Percentiles rank a stretch among this genome's conserved stretches.
Conservation (phyloP, 2,888 invertebrate species). For the Rhagonycha fulva region DNA sequence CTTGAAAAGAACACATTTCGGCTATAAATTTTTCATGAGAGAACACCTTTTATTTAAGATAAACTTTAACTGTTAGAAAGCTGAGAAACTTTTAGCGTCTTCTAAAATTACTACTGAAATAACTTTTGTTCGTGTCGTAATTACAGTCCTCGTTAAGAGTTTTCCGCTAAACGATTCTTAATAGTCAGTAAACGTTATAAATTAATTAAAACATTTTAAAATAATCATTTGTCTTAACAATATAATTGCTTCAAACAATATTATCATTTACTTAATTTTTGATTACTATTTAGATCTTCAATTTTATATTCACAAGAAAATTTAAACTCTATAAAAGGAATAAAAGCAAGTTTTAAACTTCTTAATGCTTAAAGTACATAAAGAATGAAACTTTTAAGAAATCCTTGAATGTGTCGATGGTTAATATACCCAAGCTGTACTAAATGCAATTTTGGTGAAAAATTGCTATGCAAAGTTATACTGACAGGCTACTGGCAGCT, state of each 20-base stretch:
- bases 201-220: conserved; percentile 39
- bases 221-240: conserved; percentile 35
- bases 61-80: conserved; percentile 13
- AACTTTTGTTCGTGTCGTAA: conserved; percentile 48
- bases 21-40: neutral
- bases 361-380: neutral
- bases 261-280: conserved; percentile 3
- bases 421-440: neutral
- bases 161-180: conserved; percentile 43
- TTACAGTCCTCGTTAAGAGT: conserved; percentile 47
- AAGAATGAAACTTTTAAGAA: neutral
- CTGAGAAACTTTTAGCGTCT: conserved; percentile 48
- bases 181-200: conserved; percentile 46
- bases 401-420: neutral
- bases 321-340: neutral
- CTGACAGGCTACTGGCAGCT: neutral
- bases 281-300: neutral
- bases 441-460: neutral
- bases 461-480: neutral
- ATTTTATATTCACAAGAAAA: neutral
- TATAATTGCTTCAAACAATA: conserved; percentile 29
- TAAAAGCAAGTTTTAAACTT: neutral
- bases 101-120: conserved; percentile 48
- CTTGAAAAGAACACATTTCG: neutral
- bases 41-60: conserved; percentile 17